Base-by-base conservation (phyloP, 2,888 invertebrate genomes). In the Geophilus truncorum region DNA sequence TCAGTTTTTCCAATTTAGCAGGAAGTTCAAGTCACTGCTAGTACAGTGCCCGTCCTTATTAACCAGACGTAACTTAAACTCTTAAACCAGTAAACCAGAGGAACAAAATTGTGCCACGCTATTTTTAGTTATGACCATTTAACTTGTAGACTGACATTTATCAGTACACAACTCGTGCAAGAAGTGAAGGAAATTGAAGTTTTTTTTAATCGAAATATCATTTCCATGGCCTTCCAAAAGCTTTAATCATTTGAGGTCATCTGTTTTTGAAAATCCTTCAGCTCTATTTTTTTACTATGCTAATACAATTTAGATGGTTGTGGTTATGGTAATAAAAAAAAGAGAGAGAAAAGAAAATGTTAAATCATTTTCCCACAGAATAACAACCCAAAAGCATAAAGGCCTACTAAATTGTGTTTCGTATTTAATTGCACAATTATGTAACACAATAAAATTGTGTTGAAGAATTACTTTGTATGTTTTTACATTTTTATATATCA, bases 221-320 rank as follows among this genome's bases (percentile, higher is more conserved):
- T 23, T 18, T 21, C 57, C 23, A 18, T 18, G 6, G n/a, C 57
- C 18, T 62, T 23, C 57, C 57, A n/a, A n/a, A 6, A 21, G 23
- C 4, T 62, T 23, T 62, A 62, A 62, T 62, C 57, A 62, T 62
- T 62, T 62, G 57, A 62, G 57, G 57, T 62, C 57, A 62, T 62
- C 57, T 62, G 21, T n/a, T 62, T 62, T 62, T 21, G 21, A 21
- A 62, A 23, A 23, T 62, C 21, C 57, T 23, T 62, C 23, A 40
- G 57, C 21, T 62, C 21, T 62, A 62, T 23, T 62, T 40, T 62
- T 23, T 21, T 21, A 10, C 23, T n/a, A 62, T 62, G 57, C 18
- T 23, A 62, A 62, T 62, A 18, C 57, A 1, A 40, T 10, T 36
- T 62, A 5, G n/a, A n/a, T n/a, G n/a, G n/a, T n/a, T n/a, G n/a